Evolutionary conservation across 2,797 vertebrate species (phyloP), one percentile per base, ranked within the genome.

Genomic region (Gallinago stenura): DNA sequence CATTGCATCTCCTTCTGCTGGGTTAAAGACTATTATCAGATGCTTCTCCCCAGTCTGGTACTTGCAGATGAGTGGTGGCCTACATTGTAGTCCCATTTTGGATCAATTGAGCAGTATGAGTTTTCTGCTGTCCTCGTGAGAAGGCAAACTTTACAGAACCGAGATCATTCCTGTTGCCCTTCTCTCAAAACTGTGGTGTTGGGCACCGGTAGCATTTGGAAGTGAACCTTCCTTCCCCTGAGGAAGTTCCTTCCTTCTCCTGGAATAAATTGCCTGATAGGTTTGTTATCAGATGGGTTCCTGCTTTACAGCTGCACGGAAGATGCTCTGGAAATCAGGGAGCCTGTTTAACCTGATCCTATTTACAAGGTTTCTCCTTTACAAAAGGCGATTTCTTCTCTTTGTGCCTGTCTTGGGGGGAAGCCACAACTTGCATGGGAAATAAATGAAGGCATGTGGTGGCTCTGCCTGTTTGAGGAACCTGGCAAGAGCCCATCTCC

Each of bases 401-500:
- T 68, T 70, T 64, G 26, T 31, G 46, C n/a, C 81, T 43, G 30
- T 81, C 61, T 60, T 8, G 2, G 69, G 41, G 2, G 4, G 15
- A 0, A 0, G 68, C 68, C 64, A n/a, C 60, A 53, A 18, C 48
- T 70, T 84, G 20, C 30, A 33, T 2, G 5, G 77, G 66, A 84
- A 72, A 57, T 41, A 60, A 80, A 28, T 2, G 10, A 10, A 10
- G 0, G 2, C 2, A 4, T 82, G 86, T 43, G 30, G 64, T 50
- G 33, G 86, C 31, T 62, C 28, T 64, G 60, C 43, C 56, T 66
- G 19, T 62, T 65, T 70, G 76, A 87, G 77, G 69, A 69, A 37
- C 62, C 25, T 70, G 81, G 72, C 57, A 91, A 81, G 87, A 83
- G 81, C 93, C 90, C 68, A 80, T 58, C 33, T 95, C 73, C 83